Base-by-base conservation (phyloP, 1,140 invertebrate species). In the Littorina saxatilis region DNA sequence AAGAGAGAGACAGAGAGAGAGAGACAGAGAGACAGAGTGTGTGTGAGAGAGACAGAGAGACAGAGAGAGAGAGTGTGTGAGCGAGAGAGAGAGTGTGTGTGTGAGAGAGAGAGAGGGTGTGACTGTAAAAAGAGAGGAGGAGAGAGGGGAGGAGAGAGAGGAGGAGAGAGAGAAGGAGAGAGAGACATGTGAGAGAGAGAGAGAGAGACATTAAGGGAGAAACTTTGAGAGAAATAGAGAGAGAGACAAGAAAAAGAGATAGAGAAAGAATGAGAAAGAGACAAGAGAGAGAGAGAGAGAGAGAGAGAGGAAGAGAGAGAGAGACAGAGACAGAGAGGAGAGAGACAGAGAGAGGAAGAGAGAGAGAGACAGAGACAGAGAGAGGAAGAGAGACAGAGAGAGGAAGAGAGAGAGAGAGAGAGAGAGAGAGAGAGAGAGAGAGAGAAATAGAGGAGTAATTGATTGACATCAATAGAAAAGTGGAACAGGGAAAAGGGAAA, bases 301-400 rank as follows among this genome's bases (percentile, higher is more conserved):
- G 55, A 58, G 17, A 58, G 55, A 58, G 55, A 58, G 17, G 27
- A n/a, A 58, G 17, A n/a, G 55, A 58, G 17, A n/a, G 9, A 58
- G 7, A 58, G 55, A 58, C 9, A 58, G 20, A 58, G 7, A 58
- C 17, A 58, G 55, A 58, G 55, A 58, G 9, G 7, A 4, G 7
- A 11, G 55, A 58, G 55, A n/a, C 66, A 40, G 32, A 70, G 32
- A 40, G 13, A 70, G 32, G 35, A 27, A 70, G 39, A 70, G 1
- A 70, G 66, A 70, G 66, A 70, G 66, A 40, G 66, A 40, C 27
- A 70, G 39, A 70, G 66, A 5, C 17, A 70, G 66, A 70, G 39
- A 70, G 39, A 70, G 39, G 29, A 29, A 1, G 39, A 40, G 66
- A 70, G 39, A 40, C 17, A 70, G 39, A 3, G 39, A 70, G 39